These are phyloP conservation scores for Brachyhypopomus gauderio DNA, from an alignment of 2,113 vertebrate genomes.

Conservation along the genomic window DNA sequence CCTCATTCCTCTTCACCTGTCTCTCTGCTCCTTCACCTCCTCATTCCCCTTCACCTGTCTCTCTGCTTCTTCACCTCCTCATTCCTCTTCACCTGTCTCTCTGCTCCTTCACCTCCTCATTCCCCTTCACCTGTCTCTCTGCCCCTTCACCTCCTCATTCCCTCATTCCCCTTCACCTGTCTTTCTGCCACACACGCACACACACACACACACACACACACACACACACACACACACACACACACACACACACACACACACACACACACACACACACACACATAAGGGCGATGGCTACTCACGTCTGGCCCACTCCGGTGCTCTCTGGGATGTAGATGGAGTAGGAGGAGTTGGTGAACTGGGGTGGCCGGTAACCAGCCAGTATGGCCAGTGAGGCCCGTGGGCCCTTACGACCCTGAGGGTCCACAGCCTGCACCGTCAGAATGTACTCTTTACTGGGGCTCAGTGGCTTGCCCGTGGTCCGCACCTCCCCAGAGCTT, in stretches of 20 bases:
- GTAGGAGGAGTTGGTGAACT: constrained; percentile 86
- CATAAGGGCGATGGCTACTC: constrained; percentile 64
- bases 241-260: constrained; percentile 8
- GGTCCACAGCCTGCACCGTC: constrained; percentile 78
- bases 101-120: too few species aligned
- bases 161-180: too few species aligned
- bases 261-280: constrained; percentile 26
- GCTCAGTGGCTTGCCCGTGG: constrained; percentile 76
- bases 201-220: too few species aligned
- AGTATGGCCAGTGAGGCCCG: constrained; percentile 76
- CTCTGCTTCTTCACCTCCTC: too few species aligned
- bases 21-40: too few species aligned
- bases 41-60: too few species aligned
- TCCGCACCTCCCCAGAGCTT: constrained; percentile 77
- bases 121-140: too few species aligned
- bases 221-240: too few species aligned
- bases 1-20: too few species aligned
- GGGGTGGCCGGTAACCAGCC: constrained; percentile 80
- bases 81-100: too few species aligned
- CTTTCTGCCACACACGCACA: too few species aligned
- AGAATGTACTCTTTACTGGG: constrained; percentile 82
- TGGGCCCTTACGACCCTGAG: constrained; percentile 70
- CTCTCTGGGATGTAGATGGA: constrained; percentile 80
- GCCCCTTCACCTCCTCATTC: too few species aligned
- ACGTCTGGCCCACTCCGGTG: constrained; percentile 76